Conservation (phyloP, 2,113 vertebrate species). For the Notarius lentiginosus region DNA sequence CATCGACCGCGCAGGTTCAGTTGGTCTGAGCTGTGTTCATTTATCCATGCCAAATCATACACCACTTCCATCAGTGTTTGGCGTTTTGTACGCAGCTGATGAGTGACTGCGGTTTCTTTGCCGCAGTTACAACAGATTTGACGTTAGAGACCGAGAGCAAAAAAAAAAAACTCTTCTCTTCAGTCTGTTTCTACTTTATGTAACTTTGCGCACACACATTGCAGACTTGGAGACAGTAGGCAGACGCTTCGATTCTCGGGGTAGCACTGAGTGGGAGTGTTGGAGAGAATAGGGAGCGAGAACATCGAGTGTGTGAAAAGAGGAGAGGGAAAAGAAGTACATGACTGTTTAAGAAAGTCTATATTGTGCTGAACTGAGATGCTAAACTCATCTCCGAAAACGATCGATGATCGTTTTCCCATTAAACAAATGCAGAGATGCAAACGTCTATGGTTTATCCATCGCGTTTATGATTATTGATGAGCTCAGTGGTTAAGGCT, state of each 20-base stretch:
- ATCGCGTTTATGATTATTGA: not conserved
- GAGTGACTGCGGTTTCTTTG: not conserved
- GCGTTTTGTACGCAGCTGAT: not conserved
- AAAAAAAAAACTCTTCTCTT: not conserved
- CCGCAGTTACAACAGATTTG: too few species aligned
- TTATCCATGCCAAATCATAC: not conserved
- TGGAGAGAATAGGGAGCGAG: conserved; percentile 47
- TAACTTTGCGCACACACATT: not conserved
- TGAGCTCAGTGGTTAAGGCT: not conserved
- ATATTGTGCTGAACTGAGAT: not conserved
- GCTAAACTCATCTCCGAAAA: not conserved
- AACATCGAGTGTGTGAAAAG: conserved; percentile 47
- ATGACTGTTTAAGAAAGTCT: conserved; percentile 26
- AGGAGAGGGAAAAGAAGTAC: conserved; percentile 24
- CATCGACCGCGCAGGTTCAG: not conserved
- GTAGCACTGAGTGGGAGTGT: conserved; percentile 69
- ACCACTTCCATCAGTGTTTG: not conserved
- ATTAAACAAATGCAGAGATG: not conserved
- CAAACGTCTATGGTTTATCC: not conserved
- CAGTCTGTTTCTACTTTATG: conserved; percentile 18
- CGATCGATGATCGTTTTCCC: not conserved
- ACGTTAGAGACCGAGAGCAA: not conserved
- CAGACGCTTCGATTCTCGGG: conserved; percentile 66
- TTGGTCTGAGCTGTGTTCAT: not conserved
- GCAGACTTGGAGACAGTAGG: conserved; percentile 61